Conservation (phyloP, 2,888 invertebrate genomes). For the Dryobotodes eremita region DNA sequence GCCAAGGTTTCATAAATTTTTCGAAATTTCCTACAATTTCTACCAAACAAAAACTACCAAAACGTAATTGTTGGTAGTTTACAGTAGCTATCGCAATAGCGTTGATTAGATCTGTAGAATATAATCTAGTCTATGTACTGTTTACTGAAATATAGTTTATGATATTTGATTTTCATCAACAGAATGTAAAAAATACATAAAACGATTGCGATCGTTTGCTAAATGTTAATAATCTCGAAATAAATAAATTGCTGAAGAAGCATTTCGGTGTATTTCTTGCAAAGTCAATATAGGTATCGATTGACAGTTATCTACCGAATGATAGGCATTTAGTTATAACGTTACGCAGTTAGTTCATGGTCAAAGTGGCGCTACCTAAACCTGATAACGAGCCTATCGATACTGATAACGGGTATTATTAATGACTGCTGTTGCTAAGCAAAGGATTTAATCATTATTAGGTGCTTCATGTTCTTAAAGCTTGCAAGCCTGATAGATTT, state of each 20-base stretch:
- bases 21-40: not conserved
- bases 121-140: slow-evolving; percentile 5
- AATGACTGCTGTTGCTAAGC: slow-evolving; percentile 38
- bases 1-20: not conserved
- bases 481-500: slow-evolving; percentile 10
- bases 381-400: slow-evolving; percentile 52
- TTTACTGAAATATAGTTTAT: not conserved
- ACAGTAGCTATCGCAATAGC: not conserved
- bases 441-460: slow-evolving; percentile 9
- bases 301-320: slow-evolving; percentile 39
- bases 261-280: slow-evolving; percentile 46
- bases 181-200: slow-evolving; percentile 5
- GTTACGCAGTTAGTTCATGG: slow-evolving; percentile 57
- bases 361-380: slow-evolving; percentile 56
- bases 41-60: not conserved
- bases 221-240: slow-evolving; percentile 13
- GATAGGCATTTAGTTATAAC: slow-evolving; percentile 28
- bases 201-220: not conserved
- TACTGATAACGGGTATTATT: slow-evolving; percentile 52
- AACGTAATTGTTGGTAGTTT: too few species aligned
- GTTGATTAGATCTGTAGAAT: not conserved
- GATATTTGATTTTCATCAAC: not conserved
- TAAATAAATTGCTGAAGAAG: slow-evolving; percentile 37
- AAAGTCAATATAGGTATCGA: slow-evolving; percentile 47
- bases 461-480: slow-evolving; percentile 1